Percentiles rank a stretch among this genome's conserved stretches.
Evolutionary conservation across 2,888 invertebrate genomes (phyloP).

Genomic region (Drosophila demipolita): DNA sequence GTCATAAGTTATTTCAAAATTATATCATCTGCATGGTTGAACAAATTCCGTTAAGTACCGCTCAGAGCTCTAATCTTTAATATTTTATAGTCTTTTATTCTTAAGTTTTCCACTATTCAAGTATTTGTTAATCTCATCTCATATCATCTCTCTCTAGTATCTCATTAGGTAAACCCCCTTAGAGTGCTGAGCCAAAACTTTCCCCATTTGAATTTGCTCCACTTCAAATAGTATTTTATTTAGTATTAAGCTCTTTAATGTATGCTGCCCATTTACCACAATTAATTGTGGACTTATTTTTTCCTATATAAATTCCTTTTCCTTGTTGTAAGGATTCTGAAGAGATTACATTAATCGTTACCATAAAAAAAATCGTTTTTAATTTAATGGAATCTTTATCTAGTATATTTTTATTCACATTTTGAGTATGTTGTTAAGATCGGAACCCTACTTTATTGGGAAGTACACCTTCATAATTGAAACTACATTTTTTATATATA

Average conservation of each 20-base stretch:
- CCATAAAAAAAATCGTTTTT: constrained; percentile 32
- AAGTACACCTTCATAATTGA: background rate
- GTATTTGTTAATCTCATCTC: constrained; percentile 10
- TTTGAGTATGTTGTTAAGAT: background rate
- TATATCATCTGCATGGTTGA: background rate
- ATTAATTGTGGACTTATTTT: constrained; percentile 15
- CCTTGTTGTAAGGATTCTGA: constrained; percentile 37
- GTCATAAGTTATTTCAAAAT: background rate
- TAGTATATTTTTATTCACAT: background rate
- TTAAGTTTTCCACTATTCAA: constrained; percentile 3
- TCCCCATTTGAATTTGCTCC: constrained; percentile 20
- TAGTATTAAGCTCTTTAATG: constrained; percentile 50
- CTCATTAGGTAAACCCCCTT: constrained; percentile 16
- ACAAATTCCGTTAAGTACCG: background rate
- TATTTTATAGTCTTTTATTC: constrained; percentile 11
- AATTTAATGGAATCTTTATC: background rate
- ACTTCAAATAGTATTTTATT: constrained; percentile 50
- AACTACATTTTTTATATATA: too few species aligned
- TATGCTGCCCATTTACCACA: constrained; percentile 42
- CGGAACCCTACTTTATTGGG: background rate
- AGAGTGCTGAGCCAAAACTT: constrained; percentile 15
- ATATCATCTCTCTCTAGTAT: constrained; percentile 33
- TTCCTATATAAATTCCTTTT: constrained; percentile 29
- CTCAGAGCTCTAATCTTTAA: constrained; percentile 22
- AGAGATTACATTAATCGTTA: constrained; percentile 76